phyloP scores from a whole-genome alignment of 2,888 invertebrate genomes.

The Melanotus villosus region DNA sequence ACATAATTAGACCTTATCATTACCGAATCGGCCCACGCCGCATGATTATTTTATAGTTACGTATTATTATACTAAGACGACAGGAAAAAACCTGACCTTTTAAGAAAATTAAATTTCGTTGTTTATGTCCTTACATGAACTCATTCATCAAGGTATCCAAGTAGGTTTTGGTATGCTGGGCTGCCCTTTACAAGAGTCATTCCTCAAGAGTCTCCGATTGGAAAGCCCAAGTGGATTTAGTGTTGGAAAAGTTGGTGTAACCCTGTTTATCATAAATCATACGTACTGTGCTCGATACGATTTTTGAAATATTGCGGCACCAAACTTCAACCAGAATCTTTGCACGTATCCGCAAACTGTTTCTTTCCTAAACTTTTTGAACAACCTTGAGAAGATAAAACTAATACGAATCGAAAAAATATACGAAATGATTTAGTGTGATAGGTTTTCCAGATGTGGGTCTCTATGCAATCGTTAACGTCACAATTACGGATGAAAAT shows the following conservation, averaged over 20 bases:
- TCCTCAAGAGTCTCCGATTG: slow-evolving; percentile 3
- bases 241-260: slow-evolving; percentile 7
- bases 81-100: too few relatives aligned
- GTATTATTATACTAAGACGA: too few relatives aligned
- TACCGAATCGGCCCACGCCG: too few relatives aligned
- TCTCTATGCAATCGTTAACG: too few relatives aligned
- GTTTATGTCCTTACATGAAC: too few relatives aligned
- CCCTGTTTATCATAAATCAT: slow-evolving; percentile 27
- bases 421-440: too few relatives aligned
- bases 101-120: not conserved
- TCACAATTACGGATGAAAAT: too few relatives aligned
- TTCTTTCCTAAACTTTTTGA: not conserved
- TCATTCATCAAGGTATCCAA: not conserved
- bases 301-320: slow-evolving; percentile 18
- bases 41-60: too few relatives aligned
- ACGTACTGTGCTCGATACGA: not conserved
- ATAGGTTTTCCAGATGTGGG: too few relatives aligned
- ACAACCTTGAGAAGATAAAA: not conserved
- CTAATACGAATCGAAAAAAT: too few relatives aligned
- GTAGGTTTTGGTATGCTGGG: not conserved
- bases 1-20: too few relatives aligned
- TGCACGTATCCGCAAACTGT: slow-evolving; percentile 5
- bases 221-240: slow-evolving; percentile 4
- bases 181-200: not conserved
- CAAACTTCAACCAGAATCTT: not conserved